Percentiles rank a stretch among this genome's conserved stretches.
Evolutionary conservation across 2,888 invertebrate genomes (phyloP).

Genomic region (Cybosia mesomella): DNA sequence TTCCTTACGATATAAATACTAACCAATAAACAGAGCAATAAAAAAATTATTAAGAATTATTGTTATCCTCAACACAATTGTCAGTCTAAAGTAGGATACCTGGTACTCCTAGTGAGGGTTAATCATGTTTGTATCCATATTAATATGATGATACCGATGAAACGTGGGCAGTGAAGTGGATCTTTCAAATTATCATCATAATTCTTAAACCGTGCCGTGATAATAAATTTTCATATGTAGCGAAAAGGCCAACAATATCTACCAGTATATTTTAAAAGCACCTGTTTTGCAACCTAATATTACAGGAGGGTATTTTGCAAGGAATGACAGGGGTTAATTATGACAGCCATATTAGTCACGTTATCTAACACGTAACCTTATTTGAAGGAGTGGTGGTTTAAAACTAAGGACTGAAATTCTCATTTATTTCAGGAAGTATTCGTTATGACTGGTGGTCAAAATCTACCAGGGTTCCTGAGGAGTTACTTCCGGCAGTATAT

Average conservation of each 20-base stretch:
- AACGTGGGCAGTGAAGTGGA: conserved; percentile 52
- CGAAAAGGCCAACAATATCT: neutral
- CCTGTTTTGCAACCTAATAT: neutral
- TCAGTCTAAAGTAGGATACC: neutral
- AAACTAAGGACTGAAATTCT: no score
- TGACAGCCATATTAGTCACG: neutral
- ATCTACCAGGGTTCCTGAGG: no score
- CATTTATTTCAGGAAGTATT: no score
- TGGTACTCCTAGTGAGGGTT: conserved; percentile 45
- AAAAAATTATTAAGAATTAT: no score
- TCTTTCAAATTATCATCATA: conserved; percentile 48
- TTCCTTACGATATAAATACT: no score
- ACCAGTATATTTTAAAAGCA: neutral
- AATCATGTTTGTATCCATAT: conserved; percentile 60
- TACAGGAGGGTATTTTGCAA: neutral
- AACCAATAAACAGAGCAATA: no score
- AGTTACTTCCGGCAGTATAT: no score
- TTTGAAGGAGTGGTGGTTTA: neutral
- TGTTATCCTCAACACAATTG: neutral
- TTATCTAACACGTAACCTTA: neutral
- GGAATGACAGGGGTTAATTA: neutral
- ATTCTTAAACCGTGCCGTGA: neutral
- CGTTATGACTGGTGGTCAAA: no score
- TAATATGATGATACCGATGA: conserved; percentile 47
- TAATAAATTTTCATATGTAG: conserved; percentile 29